Percentiles rank a stretch among this genome's conserved stretches.
These are phyloP conservation scores for Spheniscus humboldti DNA, from an alignment of 2,797 vertebrate species.

Conservation along the genomic window DNA sequence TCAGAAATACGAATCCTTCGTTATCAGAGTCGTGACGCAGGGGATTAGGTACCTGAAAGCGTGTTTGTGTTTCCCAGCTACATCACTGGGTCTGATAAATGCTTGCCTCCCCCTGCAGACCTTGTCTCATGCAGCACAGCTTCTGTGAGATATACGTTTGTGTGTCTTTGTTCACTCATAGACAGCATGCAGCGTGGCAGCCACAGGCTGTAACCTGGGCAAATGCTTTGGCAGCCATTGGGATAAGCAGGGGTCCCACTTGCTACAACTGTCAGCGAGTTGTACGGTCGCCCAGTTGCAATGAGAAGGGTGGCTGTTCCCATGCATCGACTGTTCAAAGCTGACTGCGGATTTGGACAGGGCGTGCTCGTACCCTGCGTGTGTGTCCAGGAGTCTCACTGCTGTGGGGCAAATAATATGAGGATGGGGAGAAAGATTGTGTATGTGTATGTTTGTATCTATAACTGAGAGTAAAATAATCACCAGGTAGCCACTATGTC, in stretches of 20 bases:
- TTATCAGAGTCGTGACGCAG: not conserved
- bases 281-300: rapidly evolving
- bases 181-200: not conserved
- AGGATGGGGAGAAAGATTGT: not conserved
- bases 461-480: not conserved
- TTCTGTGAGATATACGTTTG: rapidly evolving
- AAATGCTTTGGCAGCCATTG: not conserved
- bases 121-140: not conserved
- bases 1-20: rapidly evolving
- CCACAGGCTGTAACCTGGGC: not conserved
- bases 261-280: not conserved
- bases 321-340: not conserved
- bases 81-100: not conserved
- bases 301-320: not conserved
- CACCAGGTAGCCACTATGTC: not conserved
- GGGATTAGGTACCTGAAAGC: not conserved
- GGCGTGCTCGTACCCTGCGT: rapidly evolving
- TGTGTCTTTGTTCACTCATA: not conserved
- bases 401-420: not conserved
- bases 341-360: not conserved
- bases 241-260: not conserved
- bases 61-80: not conserved
- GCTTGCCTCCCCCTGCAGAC: not conserved
- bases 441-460: not conserved
- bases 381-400: rapidly evolving